Evolutionary conservation across 1,140 invertebrate species (phyloP).

Genomic region (Diorhabda elongata): DNA sequence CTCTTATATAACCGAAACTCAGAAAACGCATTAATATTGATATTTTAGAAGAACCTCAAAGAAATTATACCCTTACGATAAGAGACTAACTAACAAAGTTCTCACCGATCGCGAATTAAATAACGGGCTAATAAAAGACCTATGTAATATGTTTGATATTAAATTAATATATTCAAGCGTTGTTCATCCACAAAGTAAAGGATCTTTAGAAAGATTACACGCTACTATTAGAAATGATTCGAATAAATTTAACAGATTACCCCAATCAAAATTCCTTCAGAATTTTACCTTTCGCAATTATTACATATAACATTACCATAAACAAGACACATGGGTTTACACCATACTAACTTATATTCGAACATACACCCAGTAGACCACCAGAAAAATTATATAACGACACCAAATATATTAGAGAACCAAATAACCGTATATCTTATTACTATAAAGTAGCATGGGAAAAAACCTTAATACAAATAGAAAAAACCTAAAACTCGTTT

Average conservation of each 20-base stretch:
- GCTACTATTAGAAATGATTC: conserved; percentile 25
- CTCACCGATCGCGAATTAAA: conserved; percentile 17
- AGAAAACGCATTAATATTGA: conserved; percentile 14
- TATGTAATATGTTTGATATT: conserved; percentile 18
- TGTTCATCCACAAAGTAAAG: conserved; percentile 22
- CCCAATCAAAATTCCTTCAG: conserved; percentile 24
- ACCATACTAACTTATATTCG: conserved; percentile 25
- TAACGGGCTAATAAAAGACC: conserved; percentile 15
- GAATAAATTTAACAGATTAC: conserved; percentile 16
- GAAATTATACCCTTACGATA: conserved; percentile 24
- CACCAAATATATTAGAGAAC: conserved; percentile 21
- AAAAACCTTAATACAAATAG: conserved; percentile 9
- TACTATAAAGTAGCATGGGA: conserved; percentile 17
- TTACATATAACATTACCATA: conserved; percentile 26
- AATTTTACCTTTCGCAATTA: conserved; percentile 25
- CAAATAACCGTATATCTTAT: conserved; percentile 22
- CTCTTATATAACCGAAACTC: conserved; percentile 22
- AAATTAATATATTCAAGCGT: conserved; percentile 18
- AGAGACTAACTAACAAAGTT: conserved; percentile 17
- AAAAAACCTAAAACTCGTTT: conserved; percentile 19
- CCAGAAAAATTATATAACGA: conserved; percentile 23
- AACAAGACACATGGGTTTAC: conserved; percentile 30
- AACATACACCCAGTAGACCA: conserved; percentile 20
- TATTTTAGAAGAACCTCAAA: conserved; percentile 4
- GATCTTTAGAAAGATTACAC: conserved; percentile 30